These are phyloP conservation scores for Osmoderma eremita DNA, from an alignment of 2,888 invertebrate species.

Conservation along the genomic window DNA sequence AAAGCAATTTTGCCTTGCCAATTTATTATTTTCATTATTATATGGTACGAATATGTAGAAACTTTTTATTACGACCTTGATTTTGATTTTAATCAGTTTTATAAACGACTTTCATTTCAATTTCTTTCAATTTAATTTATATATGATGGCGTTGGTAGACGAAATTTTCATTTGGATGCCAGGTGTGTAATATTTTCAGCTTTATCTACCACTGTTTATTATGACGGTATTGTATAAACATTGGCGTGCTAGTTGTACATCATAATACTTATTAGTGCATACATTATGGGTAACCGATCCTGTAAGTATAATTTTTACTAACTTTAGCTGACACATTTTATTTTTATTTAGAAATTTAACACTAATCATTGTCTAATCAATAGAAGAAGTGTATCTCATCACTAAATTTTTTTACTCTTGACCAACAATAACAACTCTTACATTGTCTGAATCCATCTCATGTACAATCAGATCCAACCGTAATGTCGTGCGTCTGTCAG, in stretches of 20 bases:
- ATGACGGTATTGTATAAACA: slow-evolving; percentile 5
- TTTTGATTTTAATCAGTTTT: slow-evolving; percentile 42
- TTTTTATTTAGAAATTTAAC: too few species aligned
- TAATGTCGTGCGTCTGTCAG: too few species aligned
- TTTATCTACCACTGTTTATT: slow-evolving; percentile 33
- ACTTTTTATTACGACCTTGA: slow-evolving; percentile 48
- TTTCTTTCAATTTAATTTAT: slow-evolving; percentile 22
- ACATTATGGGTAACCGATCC: too few species aligned
- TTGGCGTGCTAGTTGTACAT: neutral
- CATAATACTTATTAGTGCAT: neutral
- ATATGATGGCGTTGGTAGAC: slow-evolving; percentile 46
- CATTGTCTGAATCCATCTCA: too few species aligned
- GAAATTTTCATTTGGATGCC: slow-evolving; percentile 48
- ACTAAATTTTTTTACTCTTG: too few species aligned
- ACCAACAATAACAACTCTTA: too few species aligned
- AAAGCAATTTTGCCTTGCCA: slow-evolving; percentile 50
- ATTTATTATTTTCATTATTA: slow-evolving; percentile 36
- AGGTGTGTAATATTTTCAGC: slow-evolving; percentile 43
- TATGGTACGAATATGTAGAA: slow-evolving; percentile 43
- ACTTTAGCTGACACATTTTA: too few species aligned
- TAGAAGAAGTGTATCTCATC: too few species aligned
- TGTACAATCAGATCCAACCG: too few species aligned
- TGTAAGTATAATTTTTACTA: too few species aligned
- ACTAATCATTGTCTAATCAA: too few species aligned
- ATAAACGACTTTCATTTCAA: slow-evolving; percentile 15